Conservation (phyloP, 2,113 vertebrate species). For the Colistium nudipinnis region DNA sequence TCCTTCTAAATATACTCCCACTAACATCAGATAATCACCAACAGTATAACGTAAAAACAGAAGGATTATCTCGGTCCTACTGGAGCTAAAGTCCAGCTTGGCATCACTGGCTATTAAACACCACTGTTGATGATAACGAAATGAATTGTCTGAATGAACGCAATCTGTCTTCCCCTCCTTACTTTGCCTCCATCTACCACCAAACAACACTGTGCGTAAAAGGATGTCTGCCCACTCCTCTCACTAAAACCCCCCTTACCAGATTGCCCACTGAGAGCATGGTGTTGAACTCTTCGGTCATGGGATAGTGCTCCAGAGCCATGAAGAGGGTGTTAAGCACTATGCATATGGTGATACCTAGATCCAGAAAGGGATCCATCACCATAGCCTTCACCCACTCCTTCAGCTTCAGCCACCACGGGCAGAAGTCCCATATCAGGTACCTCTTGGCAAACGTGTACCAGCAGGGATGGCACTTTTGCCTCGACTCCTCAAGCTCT, state of each 20-base stretch:
- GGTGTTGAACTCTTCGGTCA: conserved; percentile 93
- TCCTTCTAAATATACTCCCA: conserved; percentile 39
- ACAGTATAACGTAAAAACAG: conserved; percentile 22
- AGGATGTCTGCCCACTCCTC: conserved; percentile 3
- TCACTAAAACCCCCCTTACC: conserved; percentile 82
- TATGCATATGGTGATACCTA: conserved; percentile 96
- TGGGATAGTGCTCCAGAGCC: conserved; percentile 97
- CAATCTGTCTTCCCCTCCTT: conserved; percentile 7
- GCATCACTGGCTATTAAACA: conserved; percentile 30
- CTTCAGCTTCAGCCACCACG: conserved; percentile 91
- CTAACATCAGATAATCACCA: conserved; percentile 29
- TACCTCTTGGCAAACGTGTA: conserved; percentile 89
- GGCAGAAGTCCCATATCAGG: conserved; percentile 95
- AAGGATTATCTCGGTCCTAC: neutral
- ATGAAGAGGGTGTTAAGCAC: conserved; percentile 99
- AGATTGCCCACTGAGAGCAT: conserved; percentile 96
- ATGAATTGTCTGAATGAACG: conserved; percentile 37
- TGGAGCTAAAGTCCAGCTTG: conserved; percentile 16
- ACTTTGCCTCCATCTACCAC: conserved; percentile 12
- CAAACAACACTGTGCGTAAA: conserved; percentile 4
- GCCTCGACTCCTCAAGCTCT: conserved; percentile 93
- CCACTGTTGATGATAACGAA: conserved; percentile 16
- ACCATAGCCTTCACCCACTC: conserved; percentile 91
- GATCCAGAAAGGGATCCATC: conserved; percentile 96
- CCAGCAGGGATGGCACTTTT: conserved; percentile 95